These are phyloP conservation scores for Nemotelus nigrinus DNA, from an alignment of 2,888 invertebrate genomes.

Conservation along the genomic window DNA sequence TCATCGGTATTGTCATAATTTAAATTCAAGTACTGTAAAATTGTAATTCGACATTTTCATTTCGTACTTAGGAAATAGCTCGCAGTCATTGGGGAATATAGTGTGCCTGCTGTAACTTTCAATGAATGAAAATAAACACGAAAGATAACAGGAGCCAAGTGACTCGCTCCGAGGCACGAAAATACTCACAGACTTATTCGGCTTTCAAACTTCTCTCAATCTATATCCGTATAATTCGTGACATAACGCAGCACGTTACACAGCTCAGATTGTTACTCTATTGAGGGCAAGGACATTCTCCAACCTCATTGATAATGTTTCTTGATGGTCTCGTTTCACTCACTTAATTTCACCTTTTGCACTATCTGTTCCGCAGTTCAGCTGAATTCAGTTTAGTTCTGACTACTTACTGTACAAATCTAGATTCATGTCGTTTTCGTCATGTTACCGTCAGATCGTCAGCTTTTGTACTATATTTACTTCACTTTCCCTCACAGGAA, in stretches of 20 bases:
- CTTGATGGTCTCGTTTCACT: slow-evolving; percentile 8
- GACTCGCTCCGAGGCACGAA: background rate
- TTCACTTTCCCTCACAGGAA: background rate
- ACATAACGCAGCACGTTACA: too few relatives aligned
- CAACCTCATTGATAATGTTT: slow-evolving; percentile 23
- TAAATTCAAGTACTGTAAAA: slow-evolving; percentile 40
- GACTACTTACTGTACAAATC: background rate
- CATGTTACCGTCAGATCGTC: slow-evolving; percentile 1
- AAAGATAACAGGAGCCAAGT: slow-evolving; percentile 20
- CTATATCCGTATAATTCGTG: too few relatives aligned
- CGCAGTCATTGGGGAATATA: slow-evolving; percentile 17
- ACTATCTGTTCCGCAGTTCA: background rate
- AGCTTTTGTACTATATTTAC: slow-evolving; percentile 19
- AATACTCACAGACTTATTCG: too few relatives aligned
- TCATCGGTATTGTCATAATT: slow-evolving; percentile 30
- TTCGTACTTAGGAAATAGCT: slow-evolving; percentile 41
- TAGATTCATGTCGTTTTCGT: slow-evolving; percentile 26
- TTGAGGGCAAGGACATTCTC: background rate
- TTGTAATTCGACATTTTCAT: slow-evolving; percentile 40
- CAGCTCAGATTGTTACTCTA: background rate
- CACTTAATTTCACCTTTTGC: background rate
- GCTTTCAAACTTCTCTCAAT: too few relatives aligned
- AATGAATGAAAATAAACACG: slow-evolving; percentile 35
- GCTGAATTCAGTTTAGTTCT: background rate
- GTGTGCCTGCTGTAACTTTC: slow-evolving; percentile 7